Base-by-base conservation (phyloP, 92 coral and sea anemone species). In the Chrysogorgia sp. region DNA sequence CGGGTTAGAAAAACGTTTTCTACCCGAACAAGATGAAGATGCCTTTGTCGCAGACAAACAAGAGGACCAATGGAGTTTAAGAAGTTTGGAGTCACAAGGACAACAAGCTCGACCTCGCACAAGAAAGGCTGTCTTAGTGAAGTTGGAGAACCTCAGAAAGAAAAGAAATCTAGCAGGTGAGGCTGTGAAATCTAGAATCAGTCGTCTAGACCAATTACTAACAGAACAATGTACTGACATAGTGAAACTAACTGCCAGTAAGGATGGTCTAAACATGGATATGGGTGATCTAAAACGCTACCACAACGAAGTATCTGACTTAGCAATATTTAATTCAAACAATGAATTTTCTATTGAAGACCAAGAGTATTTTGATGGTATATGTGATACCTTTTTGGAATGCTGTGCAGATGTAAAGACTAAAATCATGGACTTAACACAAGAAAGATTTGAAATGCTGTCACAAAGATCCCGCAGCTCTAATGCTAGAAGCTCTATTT, bases 401-500 rank as follows among this genome's bases (percentile, higher is more conserved):
- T 68, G 76, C 43, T 22, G 58, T 68, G 76, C 76, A 6, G 76
- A 68, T 68, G 76, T n/a, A n/a, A 68, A 68, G 58, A 68, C 76
- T 3, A 68, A 22, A 30, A 68, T 68, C 7, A 7, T n/a, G 10
- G 76, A 68, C 41, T 30, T 68, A 45, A 68, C 57, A 0, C 76
- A 68, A 41, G 58, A 45, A 13, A 68, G 58, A 28, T 14, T 12
- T 2, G 76, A 68, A 21, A 68, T 68, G 76, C 58, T 68, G 4
- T 40, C 58, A 24, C 59, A 41, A 28, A 68, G 22, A 45, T 40
- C 58, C 23, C 35, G 19, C 4, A 68, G 34, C 5, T 31, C 47
- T 29, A 31, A 22, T 34, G 19, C 12, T 24, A 68, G 30, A 20
- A 40, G 58, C 43, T 10, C 25, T 23, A 29, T 17, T 15, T 25